phyloP scores from a whole-genome alignment of 2,888 invertebrate genomes.

The Cephus pulcher region DNA sequence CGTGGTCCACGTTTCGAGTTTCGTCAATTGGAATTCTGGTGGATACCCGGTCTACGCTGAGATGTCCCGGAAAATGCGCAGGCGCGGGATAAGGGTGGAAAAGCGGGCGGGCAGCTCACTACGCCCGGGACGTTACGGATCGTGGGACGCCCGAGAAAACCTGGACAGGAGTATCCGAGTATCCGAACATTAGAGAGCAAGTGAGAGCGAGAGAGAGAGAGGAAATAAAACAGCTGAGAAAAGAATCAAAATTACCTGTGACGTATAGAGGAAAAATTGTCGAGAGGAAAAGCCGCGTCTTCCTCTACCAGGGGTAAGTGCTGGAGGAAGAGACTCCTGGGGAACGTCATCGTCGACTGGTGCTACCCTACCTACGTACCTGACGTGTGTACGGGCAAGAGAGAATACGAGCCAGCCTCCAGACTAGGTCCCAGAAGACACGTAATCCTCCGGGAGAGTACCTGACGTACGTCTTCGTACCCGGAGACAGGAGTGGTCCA shows the following conservation, averaged over 20 bases:
- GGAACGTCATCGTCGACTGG: not conserved
- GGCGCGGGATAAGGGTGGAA: conserved; percentile 59
- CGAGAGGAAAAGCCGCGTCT: conserved; percentile 9
- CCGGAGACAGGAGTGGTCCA: not conserved
- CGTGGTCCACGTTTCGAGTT: conserved; percentile 4
- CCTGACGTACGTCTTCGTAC: too few species aligned
- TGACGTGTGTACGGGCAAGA: not conserved
- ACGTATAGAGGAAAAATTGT: conserved; percentile 14
- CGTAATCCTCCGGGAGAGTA: not conserved
- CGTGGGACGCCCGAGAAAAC: conserved; percentile 44
- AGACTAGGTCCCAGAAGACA: not conserved
- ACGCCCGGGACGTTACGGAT: conserved; percentile 64
- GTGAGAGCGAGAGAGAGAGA: not conserved
- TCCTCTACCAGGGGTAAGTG: not conserved
- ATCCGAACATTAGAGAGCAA: conserved; percentile 6
- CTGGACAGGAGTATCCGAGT: conserved; percentile 17
- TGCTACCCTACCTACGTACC: not conserved
- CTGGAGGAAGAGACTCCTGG: not conserved
- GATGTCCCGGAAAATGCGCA: conserved; percentile 48
- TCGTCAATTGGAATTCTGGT: conserved; percentile 4
- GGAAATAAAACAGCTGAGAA: conserved; percentile 1
- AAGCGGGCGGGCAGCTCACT: conserved; percentile 62
- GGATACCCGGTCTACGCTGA: conserved; percentile 5
- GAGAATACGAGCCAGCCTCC: too few species aligned
- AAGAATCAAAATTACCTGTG: conserved; percentile 22